phyloP scores from a whole-genome alignment of 2,797 vertebrate species.

The Rhynchonycteris naso region DNA sequence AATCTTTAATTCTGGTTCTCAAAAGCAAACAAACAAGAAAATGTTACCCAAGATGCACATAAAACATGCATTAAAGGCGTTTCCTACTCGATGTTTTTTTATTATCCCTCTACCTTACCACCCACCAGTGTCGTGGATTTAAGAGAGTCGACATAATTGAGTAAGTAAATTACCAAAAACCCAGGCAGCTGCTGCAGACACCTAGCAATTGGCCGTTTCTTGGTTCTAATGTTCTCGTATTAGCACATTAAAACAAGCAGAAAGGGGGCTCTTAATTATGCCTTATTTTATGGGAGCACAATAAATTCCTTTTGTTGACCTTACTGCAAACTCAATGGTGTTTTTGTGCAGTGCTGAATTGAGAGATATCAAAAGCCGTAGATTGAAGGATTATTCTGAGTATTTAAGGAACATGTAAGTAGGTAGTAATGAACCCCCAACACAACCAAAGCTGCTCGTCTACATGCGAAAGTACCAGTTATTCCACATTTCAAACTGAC shows the following conservation, averaged over 20 bases:
- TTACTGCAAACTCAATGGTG: slow-evolving; percentile 72
- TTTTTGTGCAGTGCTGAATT: slow-evolving; percentile 75
- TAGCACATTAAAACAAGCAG: slow-evolving; percentile 85
- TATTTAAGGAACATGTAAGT: slow-evolving; percentile 77
- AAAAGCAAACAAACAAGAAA: slow-evolving; percentile 82
- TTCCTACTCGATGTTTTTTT: slow-evolving; percentile 85
- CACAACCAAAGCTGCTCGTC: slow-evolving; percentile 71
- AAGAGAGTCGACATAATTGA: slow-evolving; percentile 84
- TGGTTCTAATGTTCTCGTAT: slow-evolving; percentile 83
- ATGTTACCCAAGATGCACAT: slow-evolving; percentile 84
- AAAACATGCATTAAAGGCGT: slow-evolving; percentile 86
- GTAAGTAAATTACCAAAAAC: slow-evolving; percentile 85
- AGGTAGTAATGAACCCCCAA: slow-evolving; percentile 79
- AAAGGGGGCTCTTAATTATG: slow-evolving; percentile 83
- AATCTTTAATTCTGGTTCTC: slow-evolving; percentile 85
- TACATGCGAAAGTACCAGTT: slow-evolving; percentile 77
- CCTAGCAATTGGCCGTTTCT: slow-evolving; percentile 76
- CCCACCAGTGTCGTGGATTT: slow-evolving; percentile 85
- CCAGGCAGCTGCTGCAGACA: slow-evolving; percentile 81
- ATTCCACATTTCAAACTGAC: slow-evolving; percentile 84
- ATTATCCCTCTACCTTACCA: slow-evolving; percentile 85
- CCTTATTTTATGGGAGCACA: slow-evolving; percentile 76
- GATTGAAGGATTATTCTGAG: slow-evolving; percentile 80
- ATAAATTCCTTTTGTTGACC: slow-evolving; percentile 80
- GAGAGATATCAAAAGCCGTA: slow-evolving; percentile 77